phyloP scores from a whole-genome alignment of 2,797 vertebrate species.

The Protosalanx chinensis region DNA sequence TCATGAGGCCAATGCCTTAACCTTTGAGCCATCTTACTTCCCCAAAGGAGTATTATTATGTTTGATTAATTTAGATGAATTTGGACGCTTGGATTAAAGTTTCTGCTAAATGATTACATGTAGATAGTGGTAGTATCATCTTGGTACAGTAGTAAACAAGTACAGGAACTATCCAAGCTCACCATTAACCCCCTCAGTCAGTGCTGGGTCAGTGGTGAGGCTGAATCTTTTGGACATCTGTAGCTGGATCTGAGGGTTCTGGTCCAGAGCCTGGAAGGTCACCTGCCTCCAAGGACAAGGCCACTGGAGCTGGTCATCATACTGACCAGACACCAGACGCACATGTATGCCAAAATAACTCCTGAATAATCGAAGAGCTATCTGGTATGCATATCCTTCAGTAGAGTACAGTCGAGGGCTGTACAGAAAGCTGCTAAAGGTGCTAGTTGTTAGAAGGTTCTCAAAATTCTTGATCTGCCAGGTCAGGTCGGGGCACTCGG shows the following conservation, averaged over 20 bases:
- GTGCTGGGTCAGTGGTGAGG: constrained; percentile 70
- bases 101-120: too few species aligned
- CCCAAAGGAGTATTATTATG: not conserved
- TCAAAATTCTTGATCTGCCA: constrained; percentile 77
- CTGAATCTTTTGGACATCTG: constrained; percentile 74
- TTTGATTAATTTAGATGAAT: too few species aligned
- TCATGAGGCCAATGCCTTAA: too few species aligned
- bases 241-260: constrained; percentile 50
- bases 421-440: constrained; percentile 25
- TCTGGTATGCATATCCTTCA: constrained; percentile 78
- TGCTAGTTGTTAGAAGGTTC: constrained; percentile 36
- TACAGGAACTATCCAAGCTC: constrained; percentile 49
- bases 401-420: constrained; percentile 77
- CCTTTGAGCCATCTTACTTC: too few species aligned
- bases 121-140: not conserved
- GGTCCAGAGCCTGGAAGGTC: constrained; percentile 75
- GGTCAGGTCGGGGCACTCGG: constrained; percentile 73
- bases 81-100: too few species aligned
- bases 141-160: not conserved
- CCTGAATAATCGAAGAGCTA: constrained; percentile 32
- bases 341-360: constrained; percentile 59
- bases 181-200: not conserved
- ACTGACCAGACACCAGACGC: constrained; percentile 73
- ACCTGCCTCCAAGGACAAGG: constrained; percentile 78
- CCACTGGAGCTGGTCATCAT: constrained; percentile 77